Base-by-base conservation (phyloP, 2,113 vertebrate genomes). In the Protomyctophum bolini region DNA sequence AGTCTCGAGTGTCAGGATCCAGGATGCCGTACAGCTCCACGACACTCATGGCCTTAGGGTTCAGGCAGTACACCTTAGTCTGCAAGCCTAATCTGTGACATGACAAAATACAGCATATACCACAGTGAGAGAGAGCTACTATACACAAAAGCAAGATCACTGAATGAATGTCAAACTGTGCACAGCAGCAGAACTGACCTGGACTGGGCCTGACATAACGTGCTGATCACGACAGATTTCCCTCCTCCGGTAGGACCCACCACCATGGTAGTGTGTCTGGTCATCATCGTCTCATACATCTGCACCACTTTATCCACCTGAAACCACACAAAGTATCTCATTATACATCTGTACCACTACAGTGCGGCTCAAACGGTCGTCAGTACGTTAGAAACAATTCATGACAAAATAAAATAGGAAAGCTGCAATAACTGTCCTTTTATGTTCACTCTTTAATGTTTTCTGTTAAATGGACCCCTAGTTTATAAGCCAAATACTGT, bases 301-400 rank as follows among this genome's bases (percentile, higher is more conserved):
- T 99, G 98, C 54, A 99, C 95, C 70, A 99, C 96, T 92, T 99
- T 99, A 86, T 99, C 97, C 85, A 98, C 96, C 98, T 99, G 79
- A 58, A 72, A 75, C 3, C 70, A 82, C 10, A 75, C 10, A 77
- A 2, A 68, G 54, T 1, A 72, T 62, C 0, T n/a, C 55, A 63
- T 6, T 0, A 15, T 21, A 21, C 51, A 10, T 67, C 1, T 66
- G 59, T 72, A 7, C 1, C 6, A 68, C 50, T 28, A 3, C n/a
- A 12, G 10, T 52, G 51, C n/a, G 8, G 10, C 8, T 52, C 10
- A 52, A 52, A 52, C 51, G 1, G 51, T 12, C 51, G 3, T 9
- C 6, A 11, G 51, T 9, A 52, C 51, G 21, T 21, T 21, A 21
- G 8, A 21, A 21, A 21, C 21, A 21, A 21, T 21, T 21, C 2